Conservation (phyloP, 2,888 invertebrate genomes). For the Tetramorium bicarinatum region DNA sequence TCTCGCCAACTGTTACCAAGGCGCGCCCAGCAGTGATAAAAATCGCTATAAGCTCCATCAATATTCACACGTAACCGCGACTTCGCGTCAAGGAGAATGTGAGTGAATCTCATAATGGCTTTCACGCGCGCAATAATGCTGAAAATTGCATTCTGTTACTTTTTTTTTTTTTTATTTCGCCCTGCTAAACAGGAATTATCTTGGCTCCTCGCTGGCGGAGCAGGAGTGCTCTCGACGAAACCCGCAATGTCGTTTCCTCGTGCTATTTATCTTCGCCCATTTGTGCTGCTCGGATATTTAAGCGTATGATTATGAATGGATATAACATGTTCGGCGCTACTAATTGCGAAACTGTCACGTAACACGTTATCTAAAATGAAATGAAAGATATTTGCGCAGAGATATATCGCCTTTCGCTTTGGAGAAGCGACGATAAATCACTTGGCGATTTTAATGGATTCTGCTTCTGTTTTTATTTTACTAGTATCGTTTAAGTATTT, state of each 20-base stretch:
- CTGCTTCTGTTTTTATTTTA: neutral
- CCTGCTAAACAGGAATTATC: neutral
- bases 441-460: constrained; percentile 9
- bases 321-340: constrained; percentile 8
- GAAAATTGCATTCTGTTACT: constrained; percentile 2
- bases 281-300: constrained; percentile 11
- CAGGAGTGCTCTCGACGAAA: neutral
- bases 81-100: constrained; percentile 2
- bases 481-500: neutral
- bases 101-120: constrained; percentile 14
- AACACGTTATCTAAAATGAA: neutral
- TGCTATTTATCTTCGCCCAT: constrained; percentile 35
- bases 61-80: neutral
- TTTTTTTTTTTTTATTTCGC: neutral
- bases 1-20: neutral
- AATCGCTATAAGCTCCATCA: neutral
- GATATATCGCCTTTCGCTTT: neutral
- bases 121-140: constrained; percentile 15
- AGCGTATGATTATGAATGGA: constrained; percentile 31
- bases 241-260: neutral
- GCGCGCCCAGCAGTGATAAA: neutral
- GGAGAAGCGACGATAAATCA: neutral
- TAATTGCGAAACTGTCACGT: constrained; percentile 17
- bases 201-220: neutral
- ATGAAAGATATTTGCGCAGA: neutral